phyloP scores from a whole-genome alignment of 1,140 invertebrate species.

The Acarapis woodi region DNA sequence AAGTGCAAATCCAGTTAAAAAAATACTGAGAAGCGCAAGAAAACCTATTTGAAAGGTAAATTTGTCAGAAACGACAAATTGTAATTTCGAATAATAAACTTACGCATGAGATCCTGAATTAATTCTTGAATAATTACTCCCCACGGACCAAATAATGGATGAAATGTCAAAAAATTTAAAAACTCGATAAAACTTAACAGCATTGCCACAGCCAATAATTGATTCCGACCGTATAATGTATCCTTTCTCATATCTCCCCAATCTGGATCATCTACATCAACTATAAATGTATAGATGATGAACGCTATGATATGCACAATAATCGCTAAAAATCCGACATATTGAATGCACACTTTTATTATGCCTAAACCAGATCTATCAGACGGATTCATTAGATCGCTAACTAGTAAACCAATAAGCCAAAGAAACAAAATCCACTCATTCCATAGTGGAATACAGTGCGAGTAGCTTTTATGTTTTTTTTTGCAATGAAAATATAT shows the following conservation, averaged over 20 bases:
- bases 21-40: constrained; percentile 81
- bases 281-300: not conserved
- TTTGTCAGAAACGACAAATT: no score
- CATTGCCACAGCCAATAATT: constrained; percentile 76
- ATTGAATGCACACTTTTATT: constrained; percentile 53
- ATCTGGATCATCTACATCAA: not conserved
- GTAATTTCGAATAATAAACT: no score
- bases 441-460: constrained; percentile 64
- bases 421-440: constrained; percentile 89
- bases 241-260: constrained; percentile 1
- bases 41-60: no score
- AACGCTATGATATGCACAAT: constrained; percentile 32
- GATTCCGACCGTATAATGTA: constrained; percentile 51
- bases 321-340: constrained; percentile 72
- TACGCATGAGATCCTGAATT: constrained; percentile 45
- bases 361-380: constrained; percentile 77
- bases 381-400: constrained; percentile 83
- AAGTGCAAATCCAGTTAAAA: constrained; percentile 93
- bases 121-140: constrained; percentile 30
- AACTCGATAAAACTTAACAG: constrained; percentile 86
- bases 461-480: no score
- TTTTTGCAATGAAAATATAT: no score
- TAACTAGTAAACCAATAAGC: constrained; percentile 74
- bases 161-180: constrained; percentile 84
- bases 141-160: constrained; percentile 96